Conservation (phyloP, 2,888 invertebrate genomes). For the Neria commutata region DNA sequence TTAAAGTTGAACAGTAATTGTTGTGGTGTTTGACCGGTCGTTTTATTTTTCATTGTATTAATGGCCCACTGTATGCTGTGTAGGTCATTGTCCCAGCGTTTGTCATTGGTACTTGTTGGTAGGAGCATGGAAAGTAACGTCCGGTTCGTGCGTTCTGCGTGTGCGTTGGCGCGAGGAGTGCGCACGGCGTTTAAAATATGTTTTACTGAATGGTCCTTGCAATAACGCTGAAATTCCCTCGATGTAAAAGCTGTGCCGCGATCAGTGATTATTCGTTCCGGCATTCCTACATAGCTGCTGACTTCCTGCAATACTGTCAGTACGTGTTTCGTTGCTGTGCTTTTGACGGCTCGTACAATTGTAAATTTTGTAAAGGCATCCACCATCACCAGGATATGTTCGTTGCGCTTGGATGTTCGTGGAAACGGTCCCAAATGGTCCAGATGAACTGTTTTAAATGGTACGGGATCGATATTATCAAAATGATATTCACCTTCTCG, state of each 20-base stretch:
- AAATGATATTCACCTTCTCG: constrained; percentile 12
- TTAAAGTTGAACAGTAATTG: constrained; percentile 3
- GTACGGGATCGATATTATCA: constrained; percentile 15
- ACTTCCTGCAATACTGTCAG: constrained; percentile 13
- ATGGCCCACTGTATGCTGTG: constrained; percentile 1
- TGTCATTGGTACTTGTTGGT: not conserved
- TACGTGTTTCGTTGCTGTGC: constrained; percentile 18
- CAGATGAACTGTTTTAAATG: constrained; percentile 11
- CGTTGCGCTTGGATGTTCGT: constrained; percentile 11
- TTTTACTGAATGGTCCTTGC: constrained; percentile 28
- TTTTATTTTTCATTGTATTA: constrained; percentile 11
- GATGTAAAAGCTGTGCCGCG: constrained; percentile 38
- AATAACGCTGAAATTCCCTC: constrained; percentile 31
- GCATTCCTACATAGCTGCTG: constrained; percentile 32
- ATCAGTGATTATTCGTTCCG: constrained; percentile 36
- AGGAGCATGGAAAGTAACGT: constrained; percentile 12
- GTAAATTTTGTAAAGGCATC: constrained; percentile 28
- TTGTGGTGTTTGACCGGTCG: constrained; percentile 3
- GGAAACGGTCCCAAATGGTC: constrained; percentile 25
- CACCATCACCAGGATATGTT: constrained; percentile 16
- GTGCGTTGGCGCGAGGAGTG: constrained; percentile 34
- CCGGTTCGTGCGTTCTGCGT: constrained; percentile 16
- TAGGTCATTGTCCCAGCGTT: constrained; percentile 7
- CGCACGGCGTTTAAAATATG: constrained; percentile 36
- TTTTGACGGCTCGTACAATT: constrained; percentile 17